Evolutionary conservation across 2,113 vertebrate species (phyloP).

Genomic region (Syngnathus scovelli): DNA sequence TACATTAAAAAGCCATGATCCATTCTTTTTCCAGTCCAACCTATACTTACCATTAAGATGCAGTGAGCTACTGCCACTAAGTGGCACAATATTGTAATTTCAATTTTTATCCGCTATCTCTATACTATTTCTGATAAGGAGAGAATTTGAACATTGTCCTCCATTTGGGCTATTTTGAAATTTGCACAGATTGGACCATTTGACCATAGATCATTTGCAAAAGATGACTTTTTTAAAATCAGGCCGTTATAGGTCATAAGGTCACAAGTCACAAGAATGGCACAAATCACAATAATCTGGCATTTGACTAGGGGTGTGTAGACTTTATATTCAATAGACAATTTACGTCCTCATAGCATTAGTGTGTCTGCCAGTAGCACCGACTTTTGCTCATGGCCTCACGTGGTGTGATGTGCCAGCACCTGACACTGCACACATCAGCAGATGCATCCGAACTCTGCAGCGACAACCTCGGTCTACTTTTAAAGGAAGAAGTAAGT

Average conservation of each 20-base stretch:
- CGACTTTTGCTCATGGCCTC: background rate
- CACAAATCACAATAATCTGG: too few species aligned
- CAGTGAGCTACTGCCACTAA: background rate
- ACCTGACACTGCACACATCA: slow-evolving; percentile 31
- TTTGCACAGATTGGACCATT: background rate
- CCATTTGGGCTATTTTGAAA: too few species aligned
- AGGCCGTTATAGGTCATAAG: too few species aligned
- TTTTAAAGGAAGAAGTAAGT: slow-evolving; percentile 43
- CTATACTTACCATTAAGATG: background rate
- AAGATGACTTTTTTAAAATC: too few species aligned
- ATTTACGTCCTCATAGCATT: background rate
- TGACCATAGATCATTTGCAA: too few species aligned
- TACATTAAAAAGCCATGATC: background rate
- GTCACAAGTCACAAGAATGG: too few species aligned
- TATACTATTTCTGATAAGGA: background rate
- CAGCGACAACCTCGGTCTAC: slow-evolving; percentile 27
- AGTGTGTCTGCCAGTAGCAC: slow-evolving; percentile 7
- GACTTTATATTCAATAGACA: background rate
- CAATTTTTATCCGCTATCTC: background rate
- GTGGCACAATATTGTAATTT: background rate
- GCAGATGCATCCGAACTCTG: slow-evolving; percentile 38
- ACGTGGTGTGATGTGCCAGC: background rate
- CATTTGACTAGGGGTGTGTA: too few species aligned
- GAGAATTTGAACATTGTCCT: too few species aligned
- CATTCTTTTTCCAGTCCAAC: too few species aligned